Percentiles rank a stretch among this genome's conserved stretches.
Conservation (phyloP, 2,113 vertebrate genomes). For the Pomatostomus ruficeps region DNA sequence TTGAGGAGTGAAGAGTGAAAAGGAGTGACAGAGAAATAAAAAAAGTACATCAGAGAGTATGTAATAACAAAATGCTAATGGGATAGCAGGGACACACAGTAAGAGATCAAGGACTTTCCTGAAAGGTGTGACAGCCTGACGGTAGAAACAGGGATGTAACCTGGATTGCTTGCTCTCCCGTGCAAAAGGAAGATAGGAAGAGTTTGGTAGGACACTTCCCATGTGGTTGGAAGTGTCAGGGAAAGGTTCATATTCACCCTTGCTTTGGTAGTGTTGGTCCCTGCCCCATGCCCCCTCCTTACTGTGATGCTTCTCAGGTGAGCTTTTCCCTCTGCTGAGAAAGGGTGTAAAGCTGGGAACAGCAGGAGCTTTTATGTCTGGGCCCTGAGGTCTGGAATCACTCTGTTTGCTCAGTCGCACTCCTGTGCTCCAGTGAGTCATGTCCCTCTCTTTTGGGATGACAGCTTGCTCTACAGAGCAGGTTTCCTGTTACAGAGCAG, state of each 20-base stretch:
- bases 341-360: neutral
- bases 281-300: neutral
- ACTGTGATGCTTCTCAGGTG: neutral
- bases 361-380: neutral
- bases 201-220: neutral
- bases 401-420: neutral
- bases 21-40: neutral
- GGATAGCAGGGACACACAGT: neutral
- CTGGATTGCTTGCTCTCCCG: neutral
- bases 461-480: neutral
- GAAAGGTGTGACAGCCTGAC: neutral
- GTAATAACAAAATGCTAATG: neutral
- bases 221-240: neutral
- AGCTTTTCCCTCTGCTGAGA: neutral
- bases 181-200: neutral
- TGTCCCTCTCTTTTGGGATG: neutral
- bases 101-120: neutral
- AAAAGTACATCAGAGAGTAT: neutral
- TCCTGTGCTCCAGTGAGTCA: neutral
- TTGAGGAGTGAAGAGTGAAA: neutral
- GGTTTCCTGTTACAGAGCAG: neutral
- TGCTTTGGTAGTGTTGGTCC: neutral
- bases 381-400: neutral
- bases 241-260: fast-evolving
- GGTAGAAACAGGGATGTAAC: neutral